Percentiles rank a stretch among this genome's conserved stretches.
These are phyloP conservation scores for Psilanteris sp. DNA, from an alignment of 1,140 invertebrate species.

Conservation along the genomic window DNA sequence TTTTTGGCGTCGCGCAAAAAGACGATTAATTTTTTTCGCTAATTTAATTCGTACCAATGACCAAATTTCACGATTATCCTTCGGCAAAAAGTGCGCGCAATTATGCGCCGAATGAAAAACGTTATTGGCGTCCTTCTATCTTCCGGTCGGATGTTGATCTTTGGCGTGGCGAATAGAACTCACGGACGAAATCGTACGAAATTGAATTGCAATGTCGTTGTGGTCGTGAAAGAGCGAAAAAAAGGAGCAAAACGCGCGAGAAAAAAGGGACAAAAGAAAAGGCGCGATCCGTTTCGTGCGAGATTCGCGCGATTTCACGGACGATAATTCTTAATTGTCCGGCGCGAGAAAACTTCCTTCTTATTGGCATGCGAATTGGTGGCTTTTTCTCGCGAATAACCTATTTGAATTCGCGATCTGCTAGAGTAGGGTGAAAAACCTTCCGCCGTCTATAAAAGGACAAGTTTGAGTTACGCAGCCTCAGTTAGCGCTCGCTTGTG, in stretches of 20 bases:
- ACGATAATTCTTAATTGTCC: conserved; percentile 34
- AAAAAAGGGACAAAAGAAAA: not conserved
- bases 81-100: conserved; percentile 11
- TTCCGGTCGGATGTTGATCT: conserved; percentile 10
- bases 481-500: conserved; percentile 4
- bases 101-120: too few species aligned
- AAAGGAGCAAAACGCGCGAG: not conserved
- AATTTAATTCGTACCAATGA: conserved; percentile 10
- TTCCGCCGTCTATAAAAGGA: conserved; percentile 35
- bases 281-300: not conserved
- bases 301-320: conserved; percentile 22
- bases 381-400: conserved; percentile 20
- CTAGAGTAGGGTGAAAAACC: conserved; percentile 13
- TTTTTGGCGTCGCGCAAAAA: too few species aligned
- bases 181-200: not conserved
- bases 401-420: conserved; percentile 27
- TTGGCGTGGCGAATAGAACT: not conserved
- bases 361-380: conserved; percentile 38
- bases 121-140: conserved; percentile 15
- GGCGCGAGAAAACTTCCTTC: conserved; percentile 32
- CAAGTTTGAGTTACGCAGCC: not conserved
- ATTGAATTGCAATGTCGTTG: not conserved
- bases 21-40: too few species aligned
- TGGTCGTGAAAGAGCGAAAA: not conserved
- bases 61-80: conserved; percentile 18